Evolutionary conservation across 2,113 vertebrate species (phyloP).

Genomic region (Muntiacus reevesi): DNA sequence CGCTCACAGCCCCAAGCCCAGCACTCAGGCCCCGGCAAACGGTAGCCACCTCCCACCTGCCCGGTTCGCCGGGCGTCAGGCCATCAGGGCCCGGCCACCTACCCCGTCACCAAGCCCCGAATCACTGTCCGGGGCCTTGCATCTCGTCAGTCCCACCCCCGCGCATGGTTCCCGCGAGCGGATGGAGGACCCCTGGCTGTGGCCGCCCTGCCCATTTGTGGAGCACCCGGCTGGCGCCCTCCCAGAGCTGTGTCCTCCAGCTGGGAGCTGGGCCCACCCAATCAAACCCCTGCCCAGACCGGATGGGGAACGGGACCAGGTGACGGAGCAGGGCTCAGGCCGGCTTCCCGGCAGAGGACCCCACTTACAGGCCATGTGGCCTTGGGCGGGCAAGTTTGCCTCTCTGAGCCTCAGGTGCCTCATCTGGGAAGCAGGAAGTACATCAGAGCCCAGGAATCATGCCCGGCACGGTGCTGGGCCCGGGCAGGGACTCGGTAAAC

Average conservation of each 20-base stretch:
- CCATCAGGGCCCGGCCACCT: not conserved
- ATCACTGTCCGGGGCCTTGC: not conserved
- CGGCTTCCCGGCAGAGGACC: fast-evolving
- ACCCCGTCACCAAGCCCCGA: not conserved
- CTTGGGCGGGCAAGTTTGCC: not conserved
- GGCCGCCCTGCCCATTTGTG: not conserved
- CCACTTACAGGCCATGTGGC: not conserved
- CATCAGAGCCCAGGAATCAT: fast-evolving
- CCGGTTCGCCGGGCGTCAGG: too few relatives aligned
- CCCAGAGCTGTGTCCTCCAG: not conserved
- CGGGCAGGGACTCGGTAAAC: not conserved
- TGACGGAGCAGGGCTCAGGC: not conserved
- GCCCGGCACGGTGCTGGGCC: fast-evolving
- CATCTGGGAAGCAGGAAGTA: not conserved
- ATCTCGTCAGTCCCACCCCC: not conserved
- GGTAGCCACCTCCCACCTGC: too few relatives aligned
- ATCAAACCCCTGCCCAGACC: not conserved
- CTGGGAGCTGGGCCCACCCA: not conserved
- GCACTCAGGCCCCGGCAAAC: not conserved
- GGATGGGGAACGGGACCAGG: not conserved
- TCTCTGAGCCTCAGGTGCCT: not conserved
- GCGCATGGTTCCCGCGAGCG: not conserved
- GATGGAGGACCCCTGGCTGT: not conserved
- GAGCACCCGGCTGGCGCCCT: not conserved
- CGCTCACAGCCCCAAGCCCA: not conserved